phyloP scores from a whole-genome alignment of 2,797 vertebrate genomes.

The Anisognathus igniventris region DNA sequence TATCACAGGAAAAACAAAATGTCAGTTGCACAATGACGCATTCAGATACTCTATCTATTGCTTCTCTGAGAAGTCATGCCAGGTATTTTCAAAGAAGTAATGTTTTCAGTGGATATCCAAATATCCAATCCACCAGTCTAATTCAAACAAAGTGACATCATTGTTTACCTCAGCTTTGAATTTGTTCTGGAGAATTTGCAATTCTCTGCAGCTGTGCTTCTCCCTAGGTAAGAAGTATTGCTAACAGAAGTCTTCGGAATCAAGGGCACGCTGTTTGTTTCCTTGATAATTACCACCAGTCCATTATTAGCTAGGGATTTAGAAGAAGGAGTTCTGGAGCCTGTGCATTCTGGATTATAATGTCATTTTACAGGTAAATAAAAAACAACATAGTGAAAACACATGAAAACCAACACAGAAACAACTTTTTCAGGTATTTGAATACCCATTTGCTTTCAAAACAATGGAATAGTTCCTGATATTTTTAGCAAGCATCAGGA shows the following conservation, averaged over 20 bases:
- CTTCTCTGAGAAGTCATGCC: neutral
- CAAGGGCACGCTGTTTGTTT: fast-evolving
- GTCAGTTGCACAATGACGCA: neutral
- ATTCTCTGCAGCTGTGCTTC: neutral
- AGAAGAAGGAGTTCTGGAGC: neutral
- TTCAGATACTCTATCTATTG: neutral
- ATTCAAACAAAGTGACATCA: neutral
- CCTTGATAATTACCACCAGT: neutral
- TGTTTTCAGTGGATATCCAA: neutral
- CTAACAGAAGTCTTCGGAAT: neutral
- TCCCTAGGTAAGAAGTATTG: neutral
- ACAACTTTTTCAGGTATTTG: neutral
- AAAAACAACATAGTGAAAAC: neutral
- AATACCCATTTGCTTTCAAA: neutral
- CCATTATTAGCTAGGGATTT: neutral
- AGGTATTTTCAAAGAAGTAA: neutral
- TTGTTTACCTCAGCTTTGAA: neutral
- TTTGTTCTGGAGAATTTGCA: neutral
- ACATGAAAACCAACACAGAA: neutral
- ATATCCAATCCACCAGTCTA: neutral
- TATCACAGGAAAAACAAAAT: neutral
- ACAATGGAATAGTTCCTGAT: neutral
- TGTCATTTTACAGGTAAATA: neutral
- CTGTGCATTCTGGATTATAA: neutral
- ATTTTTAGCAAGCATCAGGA: neutral